Conservation (phyloP, 2,797 vertebrate genomes). For the Delichon dasypus region DNA sequence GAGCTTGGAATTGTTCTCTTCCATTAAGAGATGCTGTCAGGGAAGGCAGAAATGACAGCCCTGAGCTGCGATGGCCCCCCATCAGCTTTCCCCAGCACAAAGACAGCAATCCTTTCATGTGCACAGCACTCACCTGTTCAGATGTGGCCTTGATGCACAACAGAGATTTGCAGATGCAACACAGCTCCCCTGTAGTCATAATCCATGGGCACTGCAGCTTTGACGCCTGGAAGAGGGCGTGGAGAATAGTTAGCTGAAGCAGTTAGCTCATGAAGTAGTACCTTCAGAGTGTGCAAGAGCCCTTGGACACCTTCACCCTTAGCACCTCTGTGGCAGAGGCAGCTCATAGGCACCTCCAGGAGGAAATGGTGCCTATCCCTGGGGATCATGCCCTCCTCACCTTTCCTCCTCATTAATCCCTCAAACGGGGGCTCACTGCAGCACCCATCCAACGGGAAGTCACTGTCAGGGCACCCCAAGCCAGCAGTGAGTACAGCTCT, state of each 20-base stretch:
- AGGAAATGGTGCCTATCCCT: fast-evolving
- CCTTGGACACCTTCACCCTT: neutral
- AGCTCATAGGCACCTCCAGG: neutral
- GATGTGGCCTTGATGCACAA: neutral
- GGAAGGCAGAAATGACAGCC: neutral
- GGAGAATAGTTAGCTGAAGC: neutral
- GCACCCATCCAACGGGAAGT: fast-evolving
- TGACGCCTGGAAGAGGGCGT: neutral
- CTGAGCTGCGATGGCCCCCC: neutral
- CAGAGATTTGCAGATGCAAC: neutral
- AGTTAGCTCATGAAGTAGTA: neutral
- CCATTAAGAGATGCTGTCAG: neutral
- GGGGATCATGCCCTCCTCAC: neutral
- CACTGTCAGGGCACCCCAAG: neutral
- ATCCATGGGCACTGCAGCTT: neutral
- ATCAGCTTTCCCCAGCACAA: neutral
- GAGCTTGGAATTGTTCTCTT: neutral
- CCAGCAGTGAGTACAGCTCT: neutral
- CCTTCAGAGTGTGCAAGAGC: neutral
- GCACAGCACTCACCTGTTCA: constrained; percentile 46
- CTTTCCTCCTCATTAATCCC: neutral
- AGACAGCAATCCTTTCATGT: neutral
- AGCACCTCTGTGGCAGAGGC: neutral
- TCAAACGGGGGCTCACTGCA: neutral
- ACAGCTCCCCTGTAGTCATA: neutral